A percentile compares a stretch with the other conserved stretches of the same genome.
Conservation (phyloP, 2,113 vertebrate species). For the Ciconia boyciana region DNA sequence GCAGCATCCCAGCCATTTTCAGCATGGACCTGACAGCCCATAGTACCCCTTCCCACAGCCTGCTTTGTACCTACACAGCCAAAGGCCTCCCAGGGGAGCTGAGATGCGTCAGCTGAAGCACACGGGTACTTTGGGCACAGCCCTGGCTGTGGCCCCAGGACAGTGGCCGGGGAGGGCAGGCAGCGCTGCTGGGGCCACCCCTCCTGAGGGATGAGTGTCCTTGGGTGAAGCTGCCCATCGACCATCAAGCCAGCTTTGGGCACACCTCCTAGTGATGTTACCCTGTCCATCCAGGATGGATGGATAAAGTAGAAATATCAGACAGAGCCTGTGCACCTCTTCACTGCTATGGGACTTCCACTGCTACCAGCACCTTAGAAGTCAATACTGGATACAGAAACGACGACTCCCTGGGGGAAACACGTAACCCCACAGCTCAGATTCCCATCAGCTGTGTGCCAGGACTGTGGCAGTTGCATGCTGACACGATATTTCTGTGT, state of each 20-base stretch:
- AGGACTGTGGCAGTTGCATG: not conserved
- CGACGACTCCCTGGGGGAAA: not conserved
- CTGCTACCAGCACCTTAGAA: not conserved
- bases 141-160: not conserved
- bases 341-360: not conserved
- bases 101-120: not conserved
- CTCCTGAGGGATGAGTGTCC: not conserved
- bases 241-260: not conserved
- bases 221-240: not conserved
- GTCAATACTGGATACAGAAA: not conserved
- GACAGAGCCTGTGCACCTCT: not conserved
- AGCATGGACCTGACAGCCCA: not conserved
- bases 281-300: not conserved
- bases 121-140: fast-evolving
- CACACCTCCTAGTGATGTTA: not conserved
- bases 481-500: not conserved
- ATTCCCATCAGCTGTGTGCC: not conserved
- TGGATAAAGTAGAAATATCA: not conserved
- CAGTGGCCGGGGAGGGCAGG: not conserved
- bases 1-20: not conserved
- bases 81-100: not conserved
- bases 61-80: not conserved
- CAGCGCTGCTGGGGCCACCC: not conserved
- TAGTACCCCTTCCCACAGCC: not conserved
- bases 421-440: fast-evolving